These are phyloP conservation scores for Anguilla marmorata DNA, from an alignment of 2,797 vertebrate genomes.

Conservation along the genomic window DNA sequence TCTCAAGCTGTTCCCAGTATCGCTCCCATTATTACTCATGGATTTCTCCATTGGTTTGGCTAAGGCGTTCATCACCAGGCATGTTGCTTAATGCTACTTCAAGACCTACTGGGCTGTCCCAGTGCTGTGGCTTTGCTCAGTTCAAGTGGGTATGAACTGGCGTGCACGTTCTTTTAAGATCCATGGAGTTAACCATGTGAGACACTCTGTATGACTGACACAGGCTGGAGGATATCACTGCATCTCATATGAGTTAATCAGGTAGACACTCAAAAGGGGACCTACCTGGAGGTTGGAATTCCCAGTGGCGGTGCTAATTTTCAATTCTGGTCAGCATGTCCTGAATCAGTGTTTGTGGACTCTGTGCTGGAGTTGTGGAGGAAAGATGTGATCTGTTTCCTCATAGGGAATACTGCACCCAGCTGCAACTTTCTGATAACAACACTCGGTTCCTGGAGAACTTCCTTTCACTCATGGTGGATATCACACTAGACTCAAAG, in stretches of 20 bases:
- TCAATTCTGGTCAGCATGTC: constrained; percentile 33
- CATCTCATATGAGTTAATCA: not conserved
- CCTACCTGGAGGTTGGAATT: not conserved
- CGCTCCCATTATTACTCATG: not conserved
- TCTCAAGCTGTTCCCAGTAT: not conserved
- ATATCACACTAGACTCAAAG: constrained; percentile 93
- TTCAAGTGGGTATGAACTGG: not conserved
- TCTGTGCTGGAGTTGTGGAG: constrained; percentile 48
- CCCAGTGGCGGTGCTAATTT: not conserved
- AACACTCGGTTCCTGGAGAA: constrained; percentile 98
- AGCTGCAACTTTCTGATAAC: constrained; percentile 92
- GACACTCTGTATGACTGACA: not conserved
- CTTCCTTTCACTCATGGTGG: constrained; percentile 96
- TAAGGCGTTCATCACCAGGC: not conserved
- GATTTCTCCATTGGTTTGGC: not conserved
- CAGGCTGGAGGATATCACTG: not conserved
- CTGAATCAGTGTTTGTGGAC: constrained; percentile 54
- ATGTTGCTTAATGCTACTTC: constrained; percentile 11
- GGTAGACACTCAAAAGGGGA: not conserved
- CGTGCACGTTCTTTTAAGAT: not conserved
- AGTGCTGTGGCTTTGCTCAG: not conserved
- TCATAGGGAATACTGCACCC: constrained; percentile 94
- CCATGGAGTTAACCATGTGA: not conserved
- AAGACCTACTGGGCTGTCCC: not conserved
- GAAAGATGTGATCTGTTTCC: constrained; percentile 9